Evolutionary conservation across 2,113 vertebrate species (phyloP).

Genomic region (Philantomba maxwellii): DNA sequence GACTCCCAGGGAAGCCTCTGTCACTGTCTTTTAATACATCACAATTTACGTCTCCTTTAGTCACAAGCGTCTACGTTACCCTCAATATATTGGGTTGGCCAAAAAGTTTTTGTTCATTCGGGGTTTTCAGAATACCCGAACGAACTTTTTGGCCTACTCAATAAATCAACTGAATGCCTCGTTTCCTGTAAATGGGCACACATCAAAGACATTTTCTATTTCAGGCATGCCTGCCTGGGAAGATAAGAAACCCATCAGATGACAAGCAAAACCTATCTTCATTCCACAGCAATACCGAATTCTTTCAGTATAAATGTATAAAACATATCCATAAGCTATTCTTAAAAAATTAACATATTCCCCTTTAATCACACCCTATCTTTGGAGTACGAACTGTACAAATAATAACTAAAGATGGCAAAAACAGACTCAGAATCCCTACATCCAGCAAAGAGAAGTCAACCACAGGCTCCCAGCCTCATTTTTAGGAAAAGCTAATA

Average conservation of each 20-base stretch:
- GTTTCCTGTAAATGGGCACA: neutral
- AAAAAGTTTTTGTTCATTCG: neutral
- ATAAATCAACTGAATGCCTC: neutral
- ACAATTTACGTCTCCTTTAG: neutral
- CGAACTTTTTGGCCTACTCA: neutral
- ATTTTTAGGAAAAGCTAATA: slow-evolving; percentile 17
- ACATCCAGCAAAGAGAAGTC: neutral
- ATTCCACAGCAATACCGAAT: neutral
- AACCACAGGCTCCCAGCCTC: neutral
- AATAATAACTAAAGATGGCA: slow-evolving; percentile 1
- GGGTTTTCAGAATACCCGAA: neutral
- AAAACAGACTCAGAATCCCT: neutral
- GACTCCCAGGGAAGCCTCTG: neutral
- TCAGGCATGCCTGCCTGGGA: neutral
- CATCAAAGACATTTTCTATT: neutral
- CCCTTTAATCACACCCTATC: neutral
- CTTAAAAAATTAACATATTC: neutral
- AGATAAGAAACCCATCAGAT: neutral
- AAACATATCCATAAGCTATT: neutral
- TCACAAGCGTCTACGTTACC: neutral
- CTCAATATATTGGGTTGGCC: neutral
- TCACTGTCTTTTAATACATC: neutral
- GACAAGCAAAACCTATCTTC: neutral
- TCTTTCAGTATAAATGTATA: neutral
- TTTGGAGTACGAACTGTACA: neutral